Percentiles rank a stretch among this genome's conserved stretches.
Conservation (phyloP, 2,888 invertebrate species). For the Ferrisia virgata region DNA sequence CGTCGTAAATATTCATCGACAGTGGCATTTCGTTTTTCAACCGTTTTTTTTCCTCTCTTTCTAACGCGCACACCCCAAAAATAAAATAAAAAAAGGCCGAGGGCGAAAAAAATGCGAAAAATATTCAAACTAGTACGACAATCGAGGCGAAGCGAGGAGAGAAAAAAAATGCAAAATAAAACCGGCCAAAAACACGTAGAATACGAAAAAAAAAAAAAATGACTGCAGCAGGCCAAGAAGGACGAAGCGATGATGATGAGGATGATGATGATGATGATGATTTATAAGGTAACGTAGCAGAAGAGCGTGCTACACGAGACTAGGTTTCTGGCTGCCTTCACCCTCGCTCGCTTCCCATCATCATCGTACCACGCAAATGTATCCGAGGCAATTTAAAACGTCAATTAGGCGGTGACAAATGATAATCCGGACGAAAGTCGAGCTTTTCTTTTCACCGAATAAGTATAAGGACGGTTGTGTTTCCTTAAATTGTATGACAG, state of each 20-base stretch:
- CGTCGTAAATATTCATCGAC: slow-evolving; percentile 30
- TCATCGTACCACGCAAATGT: background rate
- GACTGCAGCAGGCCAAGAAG: background rate
- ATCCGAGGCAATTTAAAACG: slow-evolving; percentile 9
- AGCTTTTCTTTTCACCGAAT: slow-evolving; percentile 16
- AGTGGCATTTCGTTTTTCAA: background rate
- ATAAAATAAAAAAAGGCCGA: background rate
- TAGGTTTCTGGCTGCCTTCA: background rate
- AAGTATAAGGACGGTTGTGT: slow-evolving; percentile 21
- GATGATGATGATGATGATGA: background rate
- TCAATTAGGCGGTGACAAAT: slow-evolving; percentile 23
- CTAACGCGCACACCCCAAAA: background rate
- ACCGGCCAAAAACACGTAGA: background rate
- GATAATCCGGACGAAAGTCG: slow-evolving; percentile 19
- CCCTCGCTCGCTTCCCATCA: too few species aligned
- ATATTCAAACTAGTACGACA: background rate
- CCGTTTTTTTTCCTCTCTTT: background rate
- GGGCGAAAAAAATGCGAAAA: background rate
- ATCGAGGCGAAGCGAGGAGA: too few species aligned
- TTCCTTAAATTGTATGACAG: slow-evolving; percentile 23
- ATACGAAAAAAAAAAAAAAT: background rate
- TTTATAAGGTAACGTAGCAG: background rate
- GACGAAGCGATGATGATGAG: too few species aligned
- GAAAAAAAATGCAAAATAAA: background rate
- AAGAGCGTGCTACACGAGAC: background rate